phyloP scores from a whole-genome alignment of 2,888 invertebrate genomes.

The Petrophora chlorosata region DNA sequence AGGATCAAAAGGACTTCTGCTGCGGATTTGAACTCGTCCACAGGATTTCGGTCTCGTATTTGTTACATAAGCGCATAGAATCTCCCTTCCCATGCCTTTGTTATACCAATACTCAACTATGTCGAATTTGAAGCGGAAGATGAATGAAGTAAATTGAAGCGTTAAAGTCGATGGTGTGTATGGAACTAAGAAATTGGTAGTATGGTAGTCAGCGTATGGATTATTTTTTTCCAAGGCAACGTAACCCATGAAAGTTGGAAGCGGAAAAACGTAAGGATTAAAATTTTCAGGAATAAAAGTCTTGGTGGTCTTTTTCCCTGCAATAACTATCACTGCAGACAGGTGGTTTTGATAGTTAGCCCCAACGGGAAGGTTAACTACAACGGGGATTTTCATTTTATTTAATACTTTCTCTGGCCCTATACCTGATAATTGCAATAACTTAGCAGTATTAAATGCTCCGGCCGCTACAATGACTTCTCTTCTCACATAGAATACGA shows the following conservation, averaged over 20 bases:
- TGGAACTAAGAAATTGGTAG: too few species aligned
- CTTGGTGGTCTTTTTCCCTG: neutral
- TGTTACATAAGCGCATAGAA: neutral
- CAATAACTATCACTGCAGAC: neutral
- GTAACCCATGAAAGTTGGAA: neutral
- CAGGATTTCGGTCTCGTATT: neutral
- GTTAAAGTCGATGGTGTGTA: too few species aligned
- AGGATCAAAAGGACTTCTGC: slow-evolving; percentile 74
- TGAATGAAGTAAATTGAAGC: too few species aligned
- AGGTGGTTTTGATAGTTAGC: slow-evolving; percentile 3
- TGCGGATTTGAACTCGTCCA: slow-evolving; percentile 72
- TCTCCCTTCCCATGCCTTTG: neutral
- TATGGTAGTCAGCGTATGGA: neutral
- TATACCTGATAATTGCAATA: slow-evolving; percentile 12
- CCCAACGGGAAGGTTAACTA: slow-evolving; percentile 1
- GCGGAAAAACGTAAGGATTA: neutral
- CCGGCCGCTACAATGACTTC: slow-evolving; percentile 73
- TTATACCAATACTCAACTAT: slow-evolving; percentile 3
- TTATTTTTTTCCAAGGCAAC: slow-evolving; percentile 3
- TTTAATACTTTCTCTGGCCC: slow-evolving; percentile 38
- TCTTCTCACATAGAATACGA: slow-evolving; percentile 51
- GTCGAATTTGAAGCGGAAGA: neutral
- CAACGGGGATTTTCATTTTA: neutral
- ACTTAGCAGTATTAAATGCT: slow-evolving; percentile 7
- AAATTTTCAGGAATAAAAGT: neutral